Evolutionary conservation across 2,888 invertebrate genomes (phyloP), one percentile per base, ranked within the genome.

Genomic region (Nasonovia ribisnigri): DNA sequence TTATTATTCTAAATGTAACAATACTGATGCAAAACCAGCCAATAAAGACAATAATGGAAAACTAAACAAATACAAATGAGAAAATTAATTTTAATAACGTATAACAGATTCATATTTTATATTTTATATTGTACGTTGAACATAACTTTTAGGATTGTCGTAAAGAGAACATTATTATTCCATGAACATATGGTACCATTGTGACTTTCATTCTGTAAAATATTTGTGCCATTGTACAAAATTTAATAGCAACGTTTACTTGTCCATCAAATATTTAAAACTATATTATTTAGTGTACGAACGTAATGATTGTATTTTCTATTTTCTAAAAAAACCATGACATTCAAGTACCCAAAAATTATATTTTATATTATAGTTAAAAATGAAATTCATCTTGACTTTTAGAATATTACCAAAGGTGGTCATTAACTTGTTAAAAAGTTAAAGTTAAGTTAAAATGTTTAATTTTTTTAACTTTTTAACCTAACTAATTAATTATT

Each of bases 11-110:
- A 20, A 42, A 20, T 77, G 20, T 36, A 77, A 36, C 36, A 77
- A 77, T 77, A 77, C 20, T 77, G 20, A 36, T 77, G 77, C 36
- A 36, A 77, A 77, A 77, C 36, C 36, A 36, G 20, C 36, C 36
- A 42, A 77, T 77, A 77, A 8, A 36, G 20, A 36, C 77, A 77
- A 67, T 8, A 77, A 42, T 36, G 77, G 77, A 36, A 77, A 77
- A 77, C 36, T 46, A 1, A 89, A 89, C 42, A 43, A 57, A 89
- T 43, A 29, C 8, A 57, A 89, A 89, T 57, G 43, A 26, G 88
- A 89, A 57, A 89, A 89, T 43, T 29, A 57, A 51, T 29, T 89
- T 57, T 54, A 57, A 89, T 89, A 89, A 89, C 43, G 57, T 43
- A 89, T 89, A 51, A 77, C 77, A 77, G 36, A 77, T 77, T 77